These are phyloP conservation scores for Drosophila insularis DNA, from an alignment of 1,140 invertebrate species.

Conservation along the genomic window DNA sequence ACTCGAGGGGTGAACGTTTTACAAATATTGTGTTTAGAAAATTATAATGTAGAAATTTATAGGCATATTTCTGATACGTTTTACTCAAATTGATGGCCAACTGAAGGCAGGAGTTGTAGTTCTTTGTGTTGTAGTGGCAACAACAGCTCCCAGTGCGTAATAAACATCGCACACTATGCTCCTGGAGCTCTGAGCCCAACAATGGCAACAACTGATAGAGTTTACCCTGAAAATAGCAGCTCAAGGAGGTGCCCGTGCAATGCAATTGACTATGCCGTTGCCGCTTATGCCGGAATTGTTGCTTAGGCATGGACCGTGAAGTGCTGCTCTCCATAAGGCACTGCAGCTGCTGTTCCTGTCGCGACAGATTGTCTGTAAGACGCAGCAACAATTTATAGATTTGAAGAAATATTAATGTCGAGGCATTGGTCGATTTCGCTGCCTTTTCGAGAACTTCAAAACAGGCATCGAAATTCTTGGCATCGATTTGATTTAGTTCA, in stretches of 20 bases:
- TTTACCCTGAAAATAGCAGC: constrained; percentile 74
- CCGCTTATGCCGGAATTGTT: constrained; percentile 50
- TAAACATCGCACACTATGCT: constrained; percentile 60
- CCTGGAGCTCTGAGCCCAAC: constrained; percentile 57
- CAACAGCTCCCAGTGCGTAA: constrained; percentile 70
- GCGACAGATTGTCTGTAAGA: constrained; percentile 54
- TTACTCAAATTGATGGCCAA: constrained; percentile 43
- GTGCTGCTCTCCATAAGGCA: constrained; percentile 63
- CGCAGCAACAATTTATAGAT: constrained; percentile 65
- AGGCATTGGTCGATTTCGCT: constrained; percentile 17
- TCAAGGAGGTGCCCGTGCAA: constrained; percentile 50
- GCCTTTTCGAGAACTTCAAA: constrained; percentile 59
- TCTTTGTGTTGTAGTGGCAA: constrained; percentile 66
- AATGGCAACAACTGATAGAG: constrained; percentile 59
- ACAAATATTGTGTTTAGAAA: constrained; percentile 69
- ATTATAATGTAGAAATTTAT: constrained; percentile 72
- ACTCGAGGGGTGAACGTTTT: constrained; percentile 48
- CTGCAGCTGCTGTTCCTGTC: constrained; percentile 61
- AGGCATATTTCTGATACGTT: constrained; percentile 71
- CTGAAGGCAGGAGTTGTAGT: constrained; percentile 56
- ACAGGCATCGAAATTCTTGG: constrained; percentile 59
- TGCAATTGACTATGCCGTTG: constrained; percentile 57
- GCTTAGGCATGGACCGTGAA: constrained; percentile 49
- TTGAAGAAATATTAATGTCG: constrained; percentile 52
- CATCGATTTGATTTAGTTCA: constrained; percentile 61